Evolutionary conservation across 2,113 vertebrate species (phyloP), one percentile per base, ranked within the genome.

Genomic region (Poicephalus gulielmi): DNA sequence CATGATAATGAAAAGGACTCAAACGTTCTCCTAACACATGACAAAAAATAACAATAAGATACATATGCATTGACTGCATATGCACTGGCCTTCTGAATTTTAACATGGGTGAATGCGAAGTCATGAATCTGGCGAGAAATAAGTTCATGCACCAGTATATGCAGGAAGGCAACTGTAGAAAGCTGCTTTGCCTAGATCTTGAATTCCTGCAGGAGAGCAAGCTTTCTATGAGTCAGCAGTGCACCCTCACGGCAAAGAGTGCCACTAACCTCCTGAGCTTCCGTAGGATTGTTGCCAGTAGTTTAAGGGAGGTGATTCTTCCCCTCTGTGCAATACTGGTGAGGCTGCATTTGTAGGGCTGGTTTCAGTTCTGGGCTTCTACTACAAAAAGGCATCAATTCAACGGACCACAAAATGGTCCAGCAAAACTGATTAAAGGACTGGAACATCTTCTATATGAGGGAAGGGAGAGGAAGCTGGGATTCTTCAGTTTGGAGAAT

Each of bases 241-340:
- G 11, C 5, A 57, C 3, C 5, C 19, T 86, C 23, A 57, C 11
- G 71, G 46, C 12, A 28, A 59, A 68, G 17, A 11, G 52, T 24
- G 27, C 4, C 23, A 33, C 11, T 18, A 35, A 2, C 5, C 1
- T 73, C 33, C 17, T 73, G 1, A 0, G 8, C 0, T 47, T 17
- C 9, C 7, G 30, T 23, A 18, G 9, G 22, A 63, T 3, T 43
- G 33, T 10, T 90, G 23, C 4, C 47, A 59, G 13, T 3, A 73
- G n/a, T 63, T 68, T 77, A 28, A 53, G 9, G 7, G n/a, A 39
- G 30, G 19, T 35, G 37, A 44, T 71, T 13, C 31, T 78, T 82
- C 33, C 22, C 4, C 20, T 64, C 17, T 43, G 1, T n/a, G 76
- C 47, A 44, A 23, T 33, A 31, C 13, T 28, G 27, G 5, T 37